These are phyloP conservation scores for Epinotia bilunana DNA, from an alignment of 2,888 invertebrate species.

Conservation along the genomic window DNA sequence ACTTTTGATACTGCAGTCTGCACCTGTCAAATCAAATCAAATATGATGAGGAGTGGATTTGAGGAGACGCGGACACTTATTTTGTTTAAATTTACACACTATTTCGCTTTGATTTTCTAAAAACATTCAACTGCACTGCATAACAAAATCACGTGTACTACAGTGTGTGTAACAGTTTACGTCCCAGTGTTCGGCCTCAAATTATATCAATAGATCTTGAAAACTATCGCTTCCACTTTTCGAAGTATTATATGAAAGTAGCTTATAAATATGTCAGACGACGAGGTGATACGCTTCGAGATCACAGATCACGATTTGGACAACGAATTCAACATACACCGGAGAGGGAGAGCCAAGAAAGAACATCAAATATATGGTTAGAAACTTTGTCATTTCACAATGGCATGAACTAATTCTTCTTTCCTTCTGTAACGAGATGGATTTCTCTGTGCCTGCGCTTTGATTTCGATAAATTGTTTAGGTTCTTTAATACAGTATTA, in stretches of 20 bases:
- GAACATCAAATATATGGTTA: slow-evolving; percentile 97
- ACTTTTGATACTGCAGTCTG: not conserved
- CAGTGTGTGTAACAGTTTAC: too few species aligned
- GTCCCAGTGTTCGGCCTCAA: not conserved
- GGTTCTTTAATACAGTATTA: too few species aligned
- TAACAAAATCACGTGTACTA: not conserved
- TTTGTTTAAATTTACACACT: not conserved
- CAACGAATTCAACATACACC: slow-evolving; percentile 95
- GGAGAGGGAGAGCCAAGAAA: slow-evolving; percentile 90
- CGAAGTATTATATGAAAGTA: not conserved
- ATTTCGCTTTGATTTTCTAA: not conserved
- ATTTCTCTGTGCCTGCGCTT: too few species aligned
- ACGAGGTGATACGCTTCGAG: slow-evolving; percentile 97
- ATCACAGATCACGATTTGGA: slow-evolving; percentile 97
- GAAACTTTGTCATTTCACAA: slow-evolving; percentile 44
- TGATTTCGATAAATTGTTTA: too few species aligned
- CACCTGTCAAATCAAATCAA: not conserved
- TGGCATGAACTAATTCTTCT: slow-evolving; percentile 6
- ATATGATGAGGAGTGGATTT: not conserved
- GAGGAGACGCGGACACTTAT: not conserved
- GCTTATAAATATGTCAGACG: slow-evolving; percentile 87
- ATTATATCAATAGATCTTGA: not conserved
- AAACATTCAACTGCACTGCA: not conserved
- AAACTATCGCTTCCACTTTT: not conserved
- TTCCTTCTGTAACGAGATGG: not conserved